Base-by-base conservation (phyloP, 2,888 invertebrate species). In the Thereva unica region DNA sequence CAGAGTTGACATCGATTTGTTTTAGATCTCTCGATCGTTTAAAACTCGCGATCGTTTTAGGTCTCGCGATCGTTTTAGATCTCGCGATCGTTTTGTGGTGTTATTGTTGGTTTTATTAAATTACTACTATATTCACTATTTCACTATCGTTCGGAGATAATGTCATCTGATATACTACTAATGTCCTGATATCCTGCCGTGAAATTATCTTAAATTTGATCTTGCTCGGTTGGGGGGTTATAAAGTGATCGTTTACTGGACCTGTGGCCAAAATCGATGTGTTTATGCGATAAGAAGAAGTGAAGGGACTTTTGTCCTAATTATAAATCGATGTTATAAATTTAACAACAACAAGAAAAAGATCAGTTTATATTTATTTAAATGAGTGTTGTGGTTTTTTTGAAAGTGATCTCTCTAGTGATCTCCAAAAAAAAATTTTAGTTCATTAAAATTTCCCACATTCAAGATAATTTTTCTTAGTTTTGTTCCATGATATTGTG, bases 1-100 rank as follows among this genome's bases (percentile, higher is more conserved):
- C 41, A 45, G 47, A 53, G 67, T 67, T 67, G 67, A 67, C 67
- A 67, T 67, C 67, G 67, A 67, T 59, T 67, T 67, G 61, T 45
- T 67, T 40, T 47, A 45, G 61, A 67, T 59, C n/a, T n/a, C n/a
- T n/a, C n/a, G n/a, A n/a, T n/a, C n/a, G n/a, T n/a, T n/a, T n/a
- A n/a, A n/a, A n/a, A n/a, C n/a, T n/a, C 45, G 50, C 63, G 37
- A 45, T 64, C 9, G 44, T 44, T 23, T n/a, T n/a, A n/a, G n/a
- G n/a, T n/a, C n/a, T n/a, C n/a, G 56, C 61, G 61, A 44, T 61
- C 50, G 50, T 61, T 57, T 61, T n/a, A n/a, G n/a, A n/a, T n/a
- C n/a, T 23, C 23, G 23, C 1, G 23, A 2, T 23, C 23, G n/a
- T 23, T 23, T 23, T 23, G 23, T 23, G 23, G 1, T 23, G 1